These are phyloP conservation scores for Brachionus koreanus DNA, from an alignment of 1,140 invertebrate genomes.

Conservation along the genomic window DNA sequence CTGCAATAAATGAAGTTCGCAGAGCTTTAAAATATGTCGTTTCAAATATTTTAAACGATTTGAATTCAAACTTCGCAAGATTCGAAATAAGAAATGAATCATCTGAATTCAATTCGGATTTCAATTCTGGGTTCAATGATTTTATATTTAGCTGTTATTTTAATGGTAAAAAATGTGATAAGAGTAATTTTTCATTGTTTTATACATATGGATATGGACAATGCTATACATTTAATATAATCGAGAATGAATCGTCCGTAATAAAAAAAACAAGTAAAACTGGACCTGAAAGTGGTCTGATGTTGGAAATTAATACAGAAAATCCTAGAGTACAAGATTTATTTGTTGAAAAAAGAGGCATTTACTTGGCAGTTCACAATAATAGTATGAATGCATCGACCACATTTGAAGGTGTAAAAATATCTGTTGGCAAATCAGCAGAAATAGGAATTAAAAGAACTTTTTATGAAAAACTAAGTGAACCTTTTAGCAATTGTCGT, in stretches of 20 bases:
- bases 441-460: neutral
- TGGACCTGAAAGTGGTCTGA: slow-evolving; percentile 6
- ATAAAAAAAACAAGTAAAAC: neutral
- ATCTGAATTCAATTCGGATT: neutral
- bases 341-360: neutral
- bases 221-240: slow-evolving; percentile 30
- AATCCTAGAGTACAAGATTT: neutral
- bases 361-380: slow-evolving; percentile 11
- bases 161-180: neutral
- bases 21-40: neutral
- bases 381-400: neutral
- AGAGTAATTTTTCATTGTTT: neutral
- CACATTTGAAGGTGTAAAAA: neutral
- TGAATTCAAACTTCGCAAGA: neutral
- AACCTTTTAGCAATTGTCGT: neutral
- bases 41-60: neutral
- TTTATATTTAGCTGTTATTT: slow-evolving; percentile 19
- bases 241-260: neutral
- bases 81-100: neutral
- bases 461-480: neutral
- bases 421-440: neutral
- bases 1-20: neutral
- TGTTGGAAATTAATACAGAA: neutral
- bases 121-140: neutral
- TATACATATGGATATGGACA: neutral